These are phyloP conservation scores for Sogatella furcifera DNA, from an alignment of 1,140 invertebrate genomes.

Conservation along the genomic window DNA sequence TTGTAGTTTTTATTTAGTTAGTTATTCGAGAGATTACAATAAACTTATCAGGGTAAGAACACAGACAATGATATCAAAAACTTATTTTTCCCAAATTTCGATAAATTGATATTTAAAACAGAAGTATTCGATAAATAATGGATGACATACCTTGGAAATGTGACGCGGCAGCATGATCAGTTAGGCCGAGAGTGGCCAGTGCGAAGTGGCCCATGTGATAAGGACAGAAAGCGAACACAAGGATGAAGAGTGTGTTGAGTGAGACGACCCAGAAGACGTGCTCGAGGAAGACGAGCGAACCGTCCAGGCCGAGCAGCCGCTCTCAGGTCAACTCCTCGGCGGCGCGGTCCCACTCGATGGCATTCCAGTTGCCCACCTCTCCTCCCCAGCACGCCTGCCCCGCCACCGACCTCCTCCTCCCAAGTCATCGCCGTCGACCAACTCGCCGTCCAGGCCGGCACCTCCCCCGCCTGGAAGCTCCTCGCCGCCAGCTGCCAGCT, in stretches of 20 bases:
- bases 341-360: constrained; percentile 95
- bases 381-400: constrained; percentile 15
- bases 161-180: constrained; percentile 59
- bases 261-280: constrained; percentile 99
- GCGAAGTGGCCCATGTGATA: constrained; percentile 89
- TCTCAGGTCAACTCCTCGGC: constrained; percentile 98
- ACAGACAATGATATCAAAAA: too few species aligned
- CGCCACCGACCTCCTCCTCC: constrained; percentile 14
- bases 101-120: too few species aligned
- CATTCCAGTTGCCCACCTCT: constrained; percentile 92
- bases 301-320: constrained; percentile 87
- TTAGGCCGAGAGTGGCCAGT: constrained; percentile 61
- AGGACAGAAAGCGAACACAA: constrained; percentile 89
- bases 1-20: too few species aligned
- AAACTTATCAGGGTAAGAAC: too few species aligned
- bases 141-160: constrained; percentile 70
- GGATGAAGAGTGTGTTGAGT: constrained; percentile 91
- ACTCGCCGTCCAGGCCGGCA: constrained; percentile 16
- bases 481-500: constrained; percentile 1
- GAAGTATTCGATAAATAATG: too few species aligned
- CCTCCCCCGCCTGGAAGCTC: background rate
- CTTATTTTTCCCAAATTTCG: too few species aligned
- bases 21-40: too few species aligned
- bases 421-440: constrained; percentile 6
- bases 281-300: constrained; percentile 91